These are phyloP conservation scores for Drosophila oshimai DNA, from an alignment of 1,140 invertebrate genomes.

Conservation along the genomic window DNA sequence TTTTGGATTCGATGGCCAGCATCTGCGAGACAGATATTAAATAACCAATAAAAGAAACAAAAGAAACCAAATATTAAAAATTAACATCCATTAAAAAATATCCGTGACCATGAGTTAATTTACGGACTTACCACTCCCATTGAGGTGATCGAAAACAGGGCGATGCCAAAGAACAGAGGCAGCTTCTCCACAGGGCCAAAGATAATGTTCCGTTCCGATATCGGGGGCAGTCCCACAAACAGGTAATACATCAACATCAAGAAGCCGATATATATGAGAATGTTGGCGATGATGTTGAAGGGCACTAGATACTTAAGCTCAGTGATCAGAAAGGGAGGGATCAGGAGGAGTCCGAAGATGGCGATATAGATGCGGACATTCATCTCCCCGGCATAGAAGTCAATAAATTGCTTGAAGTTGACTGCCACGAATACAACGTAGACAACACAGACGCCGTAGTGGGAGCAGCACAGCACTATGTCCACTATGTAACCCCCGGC, in stretches of 20 bases:
- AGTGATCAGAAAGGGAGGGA: constrained; percentile 29
- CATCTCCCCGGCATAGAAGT: not conserved
- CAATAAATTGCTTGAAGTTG: constrained; percentile 18
- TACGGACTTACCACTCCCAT: constrained; percentile 48
- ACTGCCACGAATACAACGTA: constrained; percentile 40
- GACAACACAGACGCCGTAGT: constrained; percentile 39
- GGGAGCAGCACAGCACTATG: not conserved
- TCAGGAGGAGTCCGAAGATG: not conserved
- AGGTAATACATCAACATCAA: constrained; percentile 29
- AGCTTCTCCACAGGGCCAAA: not conserved
- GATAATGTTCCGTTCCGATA: constrained; percentile 1
- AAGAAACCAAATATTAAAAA: too few relatives aligned
- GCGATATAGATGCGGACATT: constrained; percentile 19
- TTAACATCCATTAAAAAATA: too few relatives aligned
- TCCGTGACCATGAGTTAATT: too few relatives aligned
- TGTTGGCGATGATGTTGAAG: constrained; percentile 14
- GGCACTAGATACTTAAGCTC: constrained; percentile 48
- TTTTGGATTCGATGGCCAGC: constrained; percentile 41
- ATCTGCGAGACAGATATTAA: constrained; percentile 37
- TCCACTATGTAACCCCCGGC: constrained; percentile 16
- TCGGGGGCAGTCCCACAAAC: constrained; percentile 9
- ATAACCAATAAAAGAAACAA: too few relatives aligned
- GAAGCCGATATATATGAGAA: constrained; percentile 20
- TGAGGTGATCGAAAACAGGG: constrained; percentile 31
- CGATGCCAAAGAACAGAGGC: constrained; percentile 36